Evolutionary conservation across 2,888 invertebrate genomes (phyloP).

Genomic region (Pandemis corylana): DNA sequence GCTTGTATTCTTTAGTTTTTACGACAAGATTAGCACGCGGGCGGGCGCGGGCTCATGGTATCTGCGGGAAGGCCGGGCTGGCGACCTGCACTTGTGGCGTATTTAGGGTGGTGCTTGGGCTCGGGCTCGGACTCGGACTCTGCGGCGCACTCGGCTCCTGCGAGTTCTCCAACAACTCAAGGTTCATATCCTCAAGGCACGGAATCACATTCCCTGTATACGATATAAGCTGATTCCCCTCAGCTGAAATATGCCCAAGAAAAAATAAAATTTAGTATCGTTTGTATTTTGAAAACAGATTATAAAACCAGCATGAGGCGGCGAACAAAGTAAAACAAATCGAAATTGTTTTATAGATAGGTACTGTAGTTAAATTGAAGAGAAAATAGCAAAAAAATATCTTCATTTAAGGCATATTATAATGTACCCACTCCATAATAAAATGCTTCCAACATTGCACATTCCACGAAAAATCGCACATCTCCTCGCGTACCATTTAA

Average conservation of each 20-base stretch:
- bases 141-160: constrained; percentile 63
- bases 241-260: constrained; percentile 78
- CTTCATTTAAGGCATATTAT: neutral
- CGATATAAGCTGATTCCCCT: constrained; percentile 83
- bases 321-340: neutral
- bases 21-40: constrained; percentile 8
- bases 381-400: neutral
- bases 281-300: neutral
- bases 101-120: constrained; percentile 64
- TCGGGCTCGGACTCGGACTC: constrained; percentile 53
- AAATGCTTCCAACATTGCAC: constrained; percentile 17
- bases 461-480: constrained; percentile 9
- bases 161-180: constrained; percentile 69
- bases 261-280: constrained; percentile 48
- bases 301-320: neutral
- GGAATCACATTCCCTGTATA: constrained; percentile 81
- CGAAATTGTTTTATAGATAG: neutral
- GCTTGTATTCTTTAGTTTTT: constrained; percentile 19
- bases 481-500: constrained; percentile 1
- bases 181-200: constrained; percentile 81
- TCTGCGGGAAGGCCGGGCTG: constrained; percentile 67
- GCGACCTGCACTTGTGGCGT: constrained; percentile 71
- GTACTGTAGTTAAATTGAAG: neutral
- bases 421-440: constrained; percentile 22
- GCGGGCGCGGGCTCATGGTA: constrained; percentile 56